These are phyloP conservation scores for Carpatolechia fugitivella DNA, from an alignment of 2,888 invertebrate genomes.

Conservation along the genomic window DNA sequence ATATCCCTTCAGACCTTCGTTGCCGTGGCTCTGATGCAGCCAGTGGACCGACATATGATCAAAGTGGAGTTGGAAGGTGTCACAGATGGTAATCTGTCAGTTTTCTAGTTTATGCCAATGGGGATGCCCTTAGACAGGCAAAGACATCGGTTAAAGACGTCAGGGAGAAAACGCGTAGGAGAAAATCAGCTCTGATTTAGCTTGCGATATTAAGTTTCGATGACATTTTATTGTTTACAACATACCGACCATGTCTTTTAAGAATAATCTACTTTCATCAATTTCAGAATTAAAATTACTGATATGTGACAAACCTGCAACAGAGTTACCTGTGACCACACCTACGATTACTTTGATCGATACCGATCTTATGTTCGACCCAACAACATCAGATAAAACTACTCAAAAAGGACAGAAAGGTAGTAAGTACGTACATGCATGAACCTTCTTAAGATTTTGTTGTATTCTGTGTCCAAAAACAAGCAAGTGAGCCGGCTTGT, in stretches of 20 bases:
- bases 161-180: too few relatives aligned
- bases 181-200: too few relatives aligned
- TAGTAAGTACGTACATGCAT: slow-evolving; percentile 6
- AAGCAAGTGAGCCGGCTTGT: too few relatives aligned
- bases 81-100: slow-evolving; percentile 7
- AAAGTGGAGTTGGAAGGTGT: slow-evolving; percentile 13
- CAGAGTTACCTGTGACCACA: slow-evolving; percentile 5
- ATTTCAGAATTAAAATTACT: slow-evolving; percentile 18
- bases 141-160: too few relatives aligned
- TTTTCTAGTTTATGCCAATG: not conserved
- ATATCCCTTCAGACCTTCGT: slow-evolving; percentile 81
- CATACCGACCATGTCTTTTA: too few relatives aligned
- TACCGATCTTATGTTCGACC: slow-evolving; percentile 4
- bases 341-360: slow-evolving; percentile 16
- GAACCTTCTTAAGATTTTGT: not conserved
- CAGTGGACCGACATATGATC: slow-evolving; percentile 13
- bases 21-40: slow-evolving; percentile 69
- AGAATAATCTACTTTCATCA: slow-evolving; percentile 27
- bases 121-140: too few relatives aligned
- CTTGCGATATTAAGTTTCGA: not conserved
- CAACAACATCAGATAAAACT: not conserved
- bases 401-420: not conserved
- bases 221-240: too few relatives aligned
- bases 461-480: too few relatives aligned
- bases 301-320: not conserved